A percentile compares a stretch with the other conserved stretches of the same genome.
Conservation (phyloP, 1,140 invertebrate species). For the Zaprionus tsacasi region DNA sequence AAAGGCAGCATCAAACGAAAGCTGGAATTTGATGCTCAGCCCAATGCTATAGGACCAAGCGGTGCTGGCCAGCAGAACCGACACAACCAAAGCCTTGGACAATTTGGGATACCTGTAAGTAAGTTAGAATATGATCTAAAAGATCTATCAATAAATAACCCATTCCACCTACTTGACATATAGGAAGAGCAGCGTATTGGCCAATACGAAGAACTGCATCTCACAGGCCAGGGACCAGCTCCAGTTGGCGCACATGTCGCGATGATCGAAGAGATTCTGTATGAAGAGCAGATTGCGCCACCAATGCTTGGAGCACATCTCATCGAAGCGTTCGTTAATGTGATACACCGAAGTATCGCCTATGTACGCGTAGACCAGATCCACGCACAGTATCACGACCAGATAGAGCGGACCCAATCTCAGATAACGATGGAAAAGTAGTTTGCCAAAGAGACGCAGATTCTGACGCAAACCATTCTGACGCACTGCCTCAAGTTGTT, state of each 20-base stretch:
- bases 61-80: slow-evolving; percentile 54
- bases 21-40: slow-evolving; percentile 65
- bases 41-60: slow-evolving; percentile 71
- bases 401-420: slow-evolving; percentile 86
- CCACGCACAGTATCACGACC: slow-evolving; percentile 85
- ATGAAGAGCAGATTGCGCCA: slow-evolving; percentile 88
- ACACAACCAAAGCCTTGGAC: slow-evolving; percentile 54
- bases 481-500: slow-evolving; percentile 67
- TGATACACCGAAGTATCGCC: slow-evolving; percentile 85
- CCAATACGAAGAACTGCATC: slow-evolving; percentile 91
- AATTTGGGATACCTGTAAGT: slow-evolving; percentile 65
- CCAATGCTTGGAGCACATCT: slow-evolving; percentile 86
- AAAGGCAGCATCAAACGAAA: slow-evolving; percentile 79
- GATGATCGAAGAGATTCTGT: slow-evolving; percentile 86
- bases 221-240: slow-evolving; percentile 93
- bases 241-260: slow-evolving; percentile 90
- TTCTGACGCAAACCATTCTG: slow-evolving; percentile 66
- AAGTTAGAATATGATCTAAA: not conserved
- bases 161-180: slow-evolving; percentile 84
- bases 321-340: slow-evolving; percentile 84
- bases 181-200: slow-evolving; percentile 85
- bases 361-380: slow-evolving; percentile 85
- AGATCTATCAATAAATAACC: no score
- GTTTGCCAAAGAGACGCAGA: slow-evolving; percentile 70
- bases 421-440: slow-evolving; percentile 78